Base-by-base conservation (phyloP, 2,797 vertebrate species). In the Takifugu rubripes region DNA sequence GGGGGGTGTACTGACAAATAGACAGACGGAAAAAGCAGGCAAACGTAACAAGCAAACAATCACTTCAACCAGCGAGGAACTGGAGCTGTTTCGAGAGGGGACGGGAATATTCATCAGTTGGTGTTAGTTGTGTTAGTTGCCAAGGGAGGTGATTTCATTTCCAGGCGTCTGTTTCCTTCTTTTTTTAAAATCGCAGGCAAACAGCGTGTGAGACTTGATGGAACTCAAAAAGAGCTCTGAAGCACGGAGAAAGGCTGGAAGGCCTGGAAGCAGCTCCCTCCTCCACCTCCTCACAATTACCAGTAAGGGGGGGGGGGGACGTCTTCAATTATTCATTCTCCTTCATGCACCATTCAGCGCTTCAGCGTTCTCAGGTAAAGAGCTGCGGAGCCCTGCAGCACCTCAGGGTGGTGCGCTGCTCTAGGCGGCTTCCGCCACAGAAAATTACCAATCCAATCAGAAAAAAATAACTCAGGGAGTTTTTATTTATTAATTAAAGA, bases 11-110 rank as follows among this genome's bases (percentile, higher is more conserved):
- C 16, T 46, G 44, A 70, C 87, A 88, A 79, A 83, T 80, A 85
- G 77, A 90, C 87, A 87, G 84, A 89, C 87, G 83, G 84, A 89
- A 85, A 84, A 83, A 72, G 86, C 87, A 62, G 81, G 84, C 82
- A 79, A 80, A 86, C 79, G 53, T 82, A 84, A 83, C 84, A 63
- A 78, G 81, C 64, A 77, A 71, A 85, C 79, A 76, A 74, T 75
- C 83, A 88, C 75, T 83, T 74, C 54, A 72, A 79, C 78, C 83
- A 82, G 84, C 77, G 74, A 77, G 72, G 78, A 88, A 88, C 69
- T 77, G 59, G 73, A 83, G 79, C 56, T 68, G 36, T 14, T 14
- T 77, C 26, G 27, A 48, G 66, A 56, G 24, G 66, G 66, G 55
- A 72, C 54, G 65, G 63, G 79, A 56, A 59, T 68, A 58, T 78